Percentiles rank a stretch among this genome's conserved stretches.
phyloP scores from a whole-genome alignment of 2,888 invertebrate species.

The Sympetrum striolatum region DNA sequence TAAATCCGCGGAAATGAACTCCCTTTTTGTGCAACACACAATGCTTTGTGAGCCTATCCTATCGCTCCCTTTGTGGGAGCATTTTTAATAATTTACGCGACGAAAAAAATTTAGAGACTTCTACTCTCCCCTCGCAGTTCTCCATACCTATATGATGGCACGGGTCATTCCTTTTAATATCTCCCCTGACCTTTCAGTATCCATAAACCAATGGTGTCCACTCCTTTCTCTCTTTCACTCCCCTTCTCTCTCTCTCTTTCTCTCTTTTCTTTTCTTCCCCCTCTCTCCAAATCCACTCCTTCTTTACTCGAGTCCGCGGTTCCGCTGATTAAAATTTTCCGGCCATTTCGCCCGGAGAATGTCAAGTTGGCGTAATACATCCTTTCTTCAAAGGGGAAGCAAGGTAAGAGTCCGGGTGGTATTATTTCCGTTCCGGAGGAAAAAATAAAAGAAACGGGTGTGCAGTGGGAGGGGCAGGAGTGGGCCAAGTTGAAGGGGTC shows the following conservation, averaged over 20 bases:
- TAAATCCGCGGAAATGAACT: background rate
- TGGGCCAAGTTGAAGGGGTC: background rate
- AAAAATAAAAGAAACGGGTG: background rate
- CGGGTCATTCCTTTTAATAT: constrained; percentile 26
- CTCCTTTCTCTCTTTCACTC: background rate
- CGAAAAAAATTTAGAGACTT: background rate
- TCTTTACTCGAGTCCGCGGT: background rate
- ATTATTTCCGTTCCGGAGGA: background rate
- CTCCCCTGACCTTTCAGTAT: background rate
- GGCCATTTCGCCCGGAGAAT: constrained; percentile 33
- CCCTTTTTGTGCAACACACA: background rate
- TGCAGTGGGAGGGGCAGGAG: background rate
- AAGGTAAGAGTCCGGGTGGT: background rate
- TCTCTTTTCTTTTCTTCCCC: background rate
- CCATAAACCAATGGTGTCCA: background rate
- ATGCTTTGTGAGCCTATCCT: background rate
- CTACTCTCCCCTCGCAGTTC: background rate
- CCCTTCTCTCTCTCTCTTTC: background rate
- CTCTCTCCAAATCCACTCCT: background rate
- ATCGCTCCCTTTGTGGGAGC: background rate
- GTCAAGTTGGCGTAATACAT: constrained; percentile 30
- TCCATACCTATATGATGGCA: background rate
- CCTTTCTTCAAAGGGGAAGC: background rate
- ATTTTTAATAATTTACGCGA: background rate
- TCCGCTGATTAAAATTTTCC: constrained; percentile 34